Evolutionary conservation across 2,888 invertebrate genomes (phyloP), one percentile per base, ranked within the genome.

Genomic region (Zootermopsis nevadensis): DNA sequence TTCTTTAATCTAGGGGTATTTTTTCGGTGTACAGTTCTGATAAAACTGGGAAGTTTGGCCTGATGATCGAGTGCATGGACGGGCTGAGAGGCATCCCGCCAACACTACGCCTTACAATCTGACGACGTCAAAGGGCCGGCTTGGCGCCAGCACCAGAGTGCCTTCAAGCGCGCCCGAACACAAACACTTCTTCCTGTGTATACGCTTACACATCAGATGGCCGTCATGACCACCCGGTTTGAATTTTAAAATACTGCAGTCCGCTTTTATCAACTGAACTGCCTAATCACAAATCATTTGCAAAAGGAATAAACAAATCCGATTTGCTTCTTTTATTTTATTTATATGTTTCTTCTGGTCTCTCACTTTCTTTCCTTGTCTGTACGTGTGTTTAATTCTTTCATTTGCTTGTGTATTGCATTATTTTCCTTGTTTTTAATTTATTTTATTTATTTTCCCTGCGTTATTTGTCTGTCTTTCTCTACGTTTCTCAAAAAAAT

Each of bases 191-290:
- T 38, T 38, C 38, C 10, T 38, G 4, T 10, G 38, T 7, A 48
- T 48, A 48, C 19, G 19, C 48, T 48, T 48, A 48, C 48, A 48
- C 48, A 48, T 48, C 48, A 48, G 48, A 48, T 48, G 48, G 48
- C 19, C 48, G 48, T 15, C 31, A 22, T 8, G 69, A 33, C 33
- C 69, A 69, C 33, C 69, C 69, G 69, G 69, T 69, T 15, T 69
- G 69, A 69, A 69, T 69, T 6, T 31, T 69, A 69, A 33, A 69
- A 31, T 30, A 31, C 30, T 33, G 69, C 69, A 69, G 69, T 69
- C 69, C 22, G 22, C 69, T 15, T 31, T 31, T 19, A 31, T 31
- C 33, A 22, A 31, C 33, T 69, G 27, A 22, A 33, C 30, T 69
- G 69, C 22, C 33, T 30, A 69, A 30, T 33, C 33, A 33, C 31